Evolutionary conservation across 2,888 invertebrate species (phyloP), one percentile per base, ranked within the genome.

Genomic region (Alentia gelatinosa): DNA sequence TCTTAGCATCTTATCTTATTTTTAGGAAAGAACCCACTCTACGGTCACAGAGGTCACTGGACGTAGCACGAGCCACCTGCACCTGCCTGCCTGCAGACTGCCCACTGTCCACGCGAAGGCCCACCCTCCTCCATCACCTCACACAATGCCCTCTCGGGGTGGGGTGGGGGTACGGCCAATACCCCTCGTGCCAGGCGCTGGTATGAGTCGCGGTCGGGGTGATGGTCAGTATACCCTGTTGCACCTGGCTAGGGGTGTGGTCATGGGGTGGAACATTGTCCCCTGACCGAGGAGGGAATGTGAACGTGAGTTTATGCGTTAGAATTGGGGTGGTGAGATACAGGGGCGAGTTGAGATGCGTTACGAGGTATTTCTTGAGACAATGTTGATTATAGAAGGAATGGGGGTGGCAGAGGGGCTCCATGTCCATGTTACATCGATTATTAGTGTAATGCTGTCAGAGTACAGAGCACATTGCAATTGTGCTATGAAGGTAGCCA

Each of bases 101-200:
- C n/a, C 68, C 68, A 68, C n/a, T 68, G 68, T 12, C 68, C 68
- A 56, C n/a, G 56, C 3, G 56, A 56, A 19, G 56, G n/a, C 68
- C 68, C 68, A 56, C 68, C 68, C 68, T 68, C 26, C 68, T 68
- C 68, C 68, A 68, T 68, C 68, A 68, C 33, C 68, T 30, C 68
- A 68, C 68, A 68, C 68, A 68, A 68, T 68, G 68, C 3, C 68
- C 68, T 30, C 33, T 68, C 30, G 26, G 68, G 68, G 47, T 47
- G 47, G 7, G 9, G 19, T 12, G 19, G 19, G 47, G 68, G n/a
- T 4, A 63, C 63, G 9, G 63, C 47, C 15, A 4, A 4, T 12
- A n/a, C 30, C 26, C 33, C 68, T 68, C 68, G 68, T 68, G 68
- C 68, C 68, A n/a, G 68, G 68, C 68, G 26, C 68, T 26, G 68